Conservation (phyloP, 1,140 invertebrate species). For the Bombus pyrosoma region DNA sequence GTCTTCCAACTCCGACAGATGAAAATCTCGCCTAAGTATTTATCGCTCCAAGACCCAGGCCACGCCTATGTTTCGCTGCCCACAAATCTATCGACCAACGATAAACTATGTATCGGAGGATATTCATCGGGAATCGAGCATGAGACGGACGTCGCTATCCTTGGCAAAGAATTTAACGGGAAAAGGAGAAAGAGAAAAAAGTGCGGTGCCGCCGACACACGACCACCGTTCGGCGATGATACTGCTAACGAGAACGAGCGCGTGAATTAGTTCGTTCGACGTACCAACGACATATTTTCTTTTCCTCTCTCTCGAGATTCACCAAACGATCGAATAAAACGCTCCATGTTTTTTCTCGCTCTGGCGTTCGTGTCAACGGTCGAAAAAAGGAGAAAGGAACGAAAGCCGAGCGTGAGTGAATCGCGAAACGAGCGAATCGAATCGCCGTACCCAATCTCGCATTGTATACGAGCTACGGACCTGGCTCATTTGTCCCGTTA, state of each 20-base stretch:
- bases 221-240: not conserved
- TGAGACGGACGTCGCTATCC: not conserved
- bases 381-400: not conserved
- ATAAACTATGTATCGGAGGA: not conserved
- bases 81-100: constrained; percentile 71
- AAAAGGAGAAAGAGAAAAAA: not conserved
- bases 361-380: not conserved
- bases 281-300: not conserved
- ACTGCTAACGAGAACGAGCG: not conserved
- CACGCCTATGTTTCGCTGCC: constrained; percentile 65
- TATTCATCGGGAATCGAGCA: not conserved
- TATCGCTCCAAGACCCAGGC: constrained; percentile 51
- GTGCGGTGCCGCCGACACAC: too few species aligned
- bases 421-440: constrained; percentile 61
- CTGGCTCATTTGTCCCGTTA: constrained; percentile 78
- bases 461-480: constrained; percentile 65
- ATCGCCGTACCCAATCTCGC: constrained; percentile 56
- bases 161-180: too few species aligned
- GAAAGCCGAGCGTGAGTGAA: constrained; percentile 41
- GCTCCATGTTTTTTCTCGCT: not conserved
- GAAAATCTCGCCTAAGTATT: constrained; percentile 67
- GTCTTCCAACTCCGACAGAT: constrained; percentile 61
- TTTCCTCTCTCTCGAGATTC: not conserved
- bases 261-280: not conserved
- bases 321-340: not conserved